These are phyloP conservation scores for Ectropis crepuscularia DNA, from an alignment of 2,888 invertebrate genomes.

Conservation along the genomic window DNA sequence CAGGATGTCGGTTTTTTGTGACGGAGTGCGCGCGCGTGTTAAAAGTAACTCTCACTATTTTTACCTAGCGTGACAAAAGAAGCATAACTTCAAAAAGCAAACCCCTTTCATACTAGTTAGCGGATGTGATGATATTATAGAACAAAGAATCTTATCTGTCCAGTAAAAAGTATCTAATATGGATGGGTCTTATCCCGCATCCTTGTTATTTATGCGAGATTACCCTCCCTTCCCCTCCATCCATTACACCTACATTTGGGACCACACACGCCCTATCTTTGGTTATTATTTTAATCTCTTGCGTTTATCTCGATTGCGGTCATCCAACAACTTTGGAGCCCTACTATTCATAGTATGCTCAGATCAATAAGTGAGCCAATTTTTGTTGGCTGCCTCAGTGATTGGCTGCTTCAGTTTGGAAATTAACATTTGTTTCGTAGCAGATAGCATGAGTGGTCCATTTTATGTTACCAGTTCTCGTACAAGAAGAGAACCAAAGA, in stretches of 20 bases:
- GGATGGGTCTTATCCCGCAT: conserved; percentile 23
- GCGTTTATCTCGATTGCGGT: conserved; percentile 24
- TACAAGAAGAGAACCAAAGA: too few relatives aligned
- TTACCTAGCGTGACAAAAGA: background rate
- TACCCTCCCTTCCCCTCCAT: conserved; percentile 18
- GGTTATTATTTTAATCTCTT: conserved; percentile 31
- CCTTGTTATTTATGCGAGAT: conserved; percentile 31
- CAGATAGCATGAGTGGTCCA: too few relatives aligned
- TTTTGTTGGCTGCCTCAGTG: too few relatives aligned
- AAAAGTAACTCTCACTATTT: too few relatives aligned
- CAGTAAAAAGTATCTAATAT: conserved; percentile 26
- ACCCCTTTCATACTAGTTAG: background rate
- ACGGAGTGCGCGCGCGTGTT: too few relatives aligned
- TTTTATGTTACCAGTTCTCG: too few relatives aligned
- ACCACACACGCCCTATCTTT: conserved; percentile 29
- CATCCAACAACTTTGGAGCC: conserved; percentile 10
- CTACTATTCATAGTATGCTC: background rate
- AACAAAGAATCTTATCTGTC: conserved; percentile 16
- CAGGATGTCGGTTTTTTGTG: too few relatives aligned
- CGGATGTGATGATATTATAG: conserved; percentile 7
- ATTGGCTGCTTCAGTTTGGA: too few relatives aligned
- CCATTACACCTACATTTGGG: conserved; percentile 26
- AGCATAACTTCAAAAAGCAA: background rate
- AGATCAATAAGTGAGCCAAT: conserved; percentile 7
- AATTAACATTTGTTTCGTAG: too few relatives aligned